phyloP scores from a whole-genome alignment of 2,797 vertebrate genomes.

The Melanotaenia trifasciata region DNA sequence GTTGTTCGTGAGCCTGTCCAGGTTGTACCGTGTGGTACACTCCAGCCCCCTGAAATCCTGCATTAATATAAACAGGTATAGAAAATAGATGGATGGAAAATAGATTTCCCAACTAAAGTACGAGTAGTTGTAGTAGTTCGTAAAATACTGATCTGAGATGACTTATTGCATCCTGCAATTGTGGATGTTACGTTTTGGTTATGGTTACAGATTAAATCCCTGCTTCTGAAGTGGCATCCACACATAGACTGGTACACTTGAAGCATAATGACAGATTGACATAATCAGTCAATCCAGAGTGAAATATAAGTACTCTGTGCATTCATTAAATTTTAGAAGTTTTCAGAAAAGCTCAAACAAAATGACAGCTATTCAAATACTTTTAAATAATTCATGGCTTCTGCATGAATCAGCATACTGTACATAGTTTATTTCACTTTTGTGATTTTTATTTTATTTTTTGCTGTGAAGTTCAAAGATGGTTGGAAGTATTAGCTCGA shows the following conservation, averaged over 20 bases:
- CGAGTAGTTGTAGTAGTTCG: too few relatives aligned
- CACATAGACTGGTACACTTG: neutral
- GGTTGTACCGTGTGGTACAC: too few relatives aligned
- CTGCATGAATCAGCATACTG: neutral
- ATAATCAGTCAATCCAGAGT: neutral
- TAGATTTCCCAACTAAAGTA: too few relatives aligned
- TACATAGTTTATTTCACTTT: neutral
- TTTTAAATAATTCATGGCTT: neutral
- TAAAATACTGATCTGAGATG: neutral
- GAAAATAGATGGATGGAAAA: too few relatives aligned
- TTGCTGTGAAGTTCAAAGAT: neutral
- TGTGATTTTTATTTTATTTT: neutral
- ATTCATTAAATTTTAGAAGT: neutral
- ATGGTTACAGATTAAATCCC: neutral
- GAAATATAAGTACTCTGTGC: neutral
- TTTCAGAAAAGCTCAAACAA: neutral
- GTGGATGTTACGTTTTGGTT: too few relatives aligned
- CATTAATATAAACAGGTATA: too few relatives aligned
- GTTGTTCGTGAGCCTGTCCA: too few relatives aligned
- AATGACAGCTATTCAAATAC: neutral
- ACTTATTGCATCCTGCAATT: neutral
- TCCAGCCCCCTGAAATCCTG: too few relatives aligned
- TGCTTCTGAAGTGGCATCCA: neutral
- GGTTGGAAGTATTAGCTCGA: neutral
- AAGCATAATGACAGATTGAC: neutral